Evolutionary conservation across 2,113 vertebrate genomes (phyloP), one percentile per base, ranked within the genome.

Genomic region (Thalassoma bifasciatum): DNA sequence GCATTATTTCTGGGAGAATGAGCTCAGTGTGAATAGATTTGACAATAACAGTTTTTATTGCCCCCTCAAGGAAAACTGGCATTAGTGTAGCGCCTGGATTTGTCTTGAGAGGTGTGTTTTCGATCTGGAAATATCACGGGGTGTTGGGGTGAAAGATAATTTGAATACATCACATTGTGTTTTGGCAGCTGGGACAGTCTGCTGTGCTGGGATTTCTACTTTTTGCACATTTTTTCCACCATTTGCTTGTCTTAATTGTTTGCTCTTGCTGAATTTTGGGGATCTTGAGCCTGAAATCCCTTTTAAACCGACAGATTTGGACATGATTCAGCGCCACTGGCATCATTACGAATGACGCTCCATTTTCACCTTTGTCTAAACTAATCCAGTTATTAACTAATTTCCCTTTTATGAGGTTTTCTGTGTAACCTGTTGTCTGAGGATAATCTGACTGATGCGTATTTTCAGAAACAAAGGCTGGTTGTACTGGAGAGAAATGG

Each of bases 381-480:
- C 52, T 66, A 79, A 88, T 80, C 50, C 58, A 37, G 44, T 62
- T 26, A 60, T 84, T 57, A 10, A 0, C 8, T 21, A 19, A 66
- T 86, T 85, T 82, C 0, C 17, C 21, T 23, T 57, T 44, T 14
- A 22, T 24, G 36, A 38, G 47, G 54, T 57, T 50, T 52, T 66
- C 46, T 22, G 63, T 44, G 36, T 22, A 59, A 85, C 73, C 71
- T 79, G 81, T 75, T 81, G 81, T 77, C 50, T n/a, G 47, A 42
- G 53, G 52, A 67, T 81, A 59, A 69, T 81, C 77, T 67, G 17
- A 58, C 47, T 52, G 14, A 50, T 72, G 1, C 11, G 11, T 65
- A 17, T 69, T 77, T 50, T 44, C 30, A 42, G 44, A 65, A 63
- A 50, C 11, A 11, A 16, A 26, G 37, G 36, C 14, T n/a, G 60